Base-by-base conservation (phyloP, 2,888 invertebrate genomes). In the Halictus ligatus region DNA sequence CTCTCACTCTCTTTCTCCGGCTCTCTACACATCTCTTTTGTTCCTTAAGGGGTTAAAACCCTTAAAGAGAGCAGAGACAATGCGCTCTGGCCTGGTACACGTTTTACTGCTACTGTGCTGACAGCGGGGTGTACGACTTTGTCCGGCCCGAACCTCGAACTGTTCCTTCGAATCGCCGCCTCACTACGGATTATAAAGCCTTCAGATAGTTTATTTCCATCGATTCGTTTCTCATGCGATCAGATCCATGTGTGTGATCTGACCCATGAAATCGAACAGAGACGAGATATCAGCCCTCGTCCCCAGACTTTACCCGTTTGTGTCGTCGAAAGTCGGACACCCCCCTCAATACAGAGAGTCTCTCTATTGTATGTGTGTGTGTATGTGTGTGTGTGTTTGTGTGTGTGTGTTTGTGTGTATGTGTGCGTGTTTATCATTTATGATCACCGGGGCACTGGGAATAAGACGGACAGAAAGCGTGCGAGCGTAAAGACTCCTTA, bases 401-500 rank as follows among this genome's bases (percentile, higher is more conserved):
- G 3, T 3, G 2, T 3, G 35, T 3, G 2, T 35, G 2, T 35
- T 3, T 35, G 4, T 35, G 2, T 35, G 4, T 4, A 40, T 21
- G 8, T 21, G 29, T 35, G 50, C n/a, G 29, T 48, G 12, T 48
- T 67, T 35, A 48, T 77, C 35, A 18, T 40, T 50, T 15, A 54
- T 78, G 86, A 85, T 82, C 21, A 40, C 84, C 83, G 87, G 84
- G 89, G 88, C 91, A 91, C 91, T 91, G 91, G 90, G 91, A 91
- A 89, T 91, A 76, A 90, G 90, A 86, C 69, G 87, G 83, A 84
- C 76, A 86, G 89, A 90, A 91, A 91, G 91, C 92, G 92, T 93
- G 93, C 94, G 94, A 94, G 94, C 92, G 93, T 94, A 94, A 94
- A 94, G 92, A 91, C 90, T 86, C 86, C 90, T 86, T 86, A 86